These are phyloP conservation scores for human DNA, from an alignment of 2,113 vertebrate genomes.

Conservation along the genomic window DNA sequence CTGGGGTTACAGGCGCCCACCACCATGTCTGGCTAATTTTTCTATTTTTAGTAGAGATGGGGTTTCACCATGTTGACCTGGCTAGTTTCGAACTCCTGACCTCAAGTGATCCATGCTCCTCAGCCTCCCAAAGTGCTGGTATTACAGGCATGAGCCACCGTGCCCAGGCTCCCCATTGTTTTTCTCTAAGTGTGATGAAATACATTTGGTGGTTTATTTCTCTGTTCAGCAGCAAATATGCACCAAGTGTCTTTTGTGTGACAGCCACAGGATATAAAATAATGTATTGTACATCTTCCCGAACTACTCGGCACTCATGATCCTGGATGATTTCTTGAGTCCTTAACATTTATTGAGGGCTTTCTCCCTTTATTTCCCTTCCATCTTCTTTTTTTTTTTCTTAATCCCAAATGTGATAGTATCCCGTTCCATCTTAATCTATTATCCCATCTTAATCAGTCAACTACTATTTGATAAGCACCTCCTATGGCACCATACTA, in stretches of 20 bases:
- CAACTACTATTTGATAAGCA: background rate
- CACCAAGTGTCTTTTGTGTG: background rate
- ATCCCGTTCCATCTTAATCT: background rate
- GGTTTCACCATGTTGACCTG: too few relatives aligned
- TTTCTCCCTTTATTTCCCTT: slow-evolving; percentile 15
- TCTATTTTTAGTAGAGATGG: too few relatives aligned
- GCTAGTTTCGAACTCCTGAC: too few relatives aligned
- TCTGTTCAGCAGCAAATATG: background rate
- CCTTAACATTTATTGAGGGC: slow-evolving; percentile 20
- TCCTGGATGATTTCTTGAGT: background rate
- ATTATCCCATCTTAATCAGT: slow-evolving; percentile 10
- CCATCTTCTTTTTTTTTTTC: background rate
- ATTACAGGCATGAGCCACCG: too few relatives aligned
- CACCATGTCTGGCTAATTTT: too few relatives aligned
- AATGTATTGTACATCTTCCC: background rate
- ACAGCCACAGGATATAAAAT: background rate
- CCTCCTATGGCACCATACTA: background rate
- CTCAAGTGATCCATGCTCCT: too few relatives aligned
- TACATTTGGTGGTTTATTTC: slow-evolving; percentile 30
- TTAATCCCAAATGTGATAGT: too few relatives aligned
- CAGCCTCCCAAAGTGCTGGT: too few relatives aligned
- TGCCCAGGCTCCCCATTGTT: too few relatives aligned
- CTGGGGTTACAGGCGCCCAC: too few relatives aligned
- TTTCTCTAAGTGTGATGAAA: slow-evolving; percentile 11
- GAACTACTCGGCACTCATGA: background rate